Base-by-base conservation (phyloP, 2,797 vertebrate genomes). In the Scarus forsteni region DNA sequence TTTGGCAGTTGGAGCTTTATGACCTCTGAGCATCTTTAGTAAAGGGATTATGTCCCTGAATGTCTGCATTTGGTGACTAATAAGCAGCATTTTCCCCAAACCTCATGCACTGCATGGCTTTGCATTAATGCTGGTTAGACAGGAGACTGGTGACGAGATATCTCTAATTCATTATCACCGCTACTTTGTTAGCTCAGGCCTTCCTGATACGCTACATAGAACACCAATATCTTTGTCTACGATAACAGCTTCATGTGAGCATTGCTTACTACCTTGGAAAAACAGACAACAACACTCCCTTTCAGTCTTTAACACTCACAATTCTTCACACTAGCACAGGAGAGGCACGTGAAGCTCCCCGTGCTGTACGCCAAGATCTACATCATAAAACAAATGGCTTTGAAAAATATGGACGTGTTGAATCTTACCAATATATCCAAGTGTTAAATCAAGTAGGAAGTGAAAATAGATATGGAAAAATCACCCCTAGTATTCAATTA, bases 211-310 rank as follows among this genome's bases (percentile, higher is more conserved):
- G 70, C 13, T 66, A 50, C 1, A 13, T 14, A 35, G 7, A 70
- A 80, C 72, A 83, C 11, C 0, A 3, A 40, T 13, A 3, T 64
- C 40, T 65, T 82, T 84, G 79, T 86, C 36, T 1, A 36, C 35
- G 13, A 10, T 52, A 66, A 73, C 13, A 44, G 54, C 1, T 50
- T 72, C 27, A 40, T 27, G 40, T 12, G 10, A 8, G 3, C 38
- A 14, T 34, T 18, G 13, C 49, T 11, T 18, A 49, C 35, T 48
- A 19, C 3, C 2, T 14, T 46, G 48, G 44, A 51, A 50, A 56
- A 60, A 44, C 34, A 71, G 53, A 54, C 39, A 46, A 65, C 49
- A 50, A 45, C 14, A 6, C 60, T 13, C 27, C n/a, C 27, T 55
- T 66, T 60, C 18, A 12, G 16, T 42, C 11, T 11, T 14, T 14